Percentiles rank a stretch among this genome's conserved stretches.
phyloP scores from a whole-genome alignment of 2,113 vertebrate species.

The Genyomyrus donnyi region DNA sequence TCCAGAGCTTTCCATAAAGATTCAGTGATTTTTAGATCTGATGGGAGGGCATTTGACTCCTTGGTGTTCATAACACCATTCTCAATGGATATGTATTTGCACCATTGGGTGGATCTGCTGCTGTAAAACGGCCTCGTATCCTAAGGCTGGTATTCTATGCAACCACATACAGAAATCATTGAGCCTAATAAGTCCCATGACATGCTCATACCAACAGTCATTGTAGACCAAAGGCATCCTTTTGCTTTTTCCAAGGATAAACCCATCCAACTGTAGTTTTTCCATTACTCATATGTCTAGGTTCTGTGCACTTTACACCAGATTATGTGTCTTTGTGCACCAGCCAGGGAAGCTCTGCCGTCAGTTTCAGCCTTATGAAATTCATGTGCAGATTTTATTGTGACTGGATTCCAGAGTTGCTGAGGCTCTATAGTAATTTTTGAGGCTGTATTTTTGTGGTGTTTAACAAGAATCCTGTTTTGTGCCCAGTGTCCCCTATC shows the following conservation, averaged over 20 bases:
- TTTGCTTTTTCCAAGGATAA: background rate
- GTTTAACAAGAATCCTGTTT: background rate
- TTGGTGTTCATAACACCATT: background rate
- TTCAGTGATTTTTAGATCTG: background rate
- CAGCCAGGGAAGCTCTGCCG: background rate
- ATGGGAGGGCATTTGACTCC: background rate
- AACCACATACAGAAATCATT: background rate
- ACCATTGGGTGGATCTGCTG: background rate
- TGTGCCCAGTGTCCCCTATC: background rate
- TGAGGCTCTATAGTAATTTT: background rate
- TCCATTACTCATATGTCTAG: background rate
- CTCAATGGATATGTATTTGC: background rate
- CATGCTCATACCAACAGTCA: background rate
- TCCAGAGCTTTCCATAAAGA: background rate
- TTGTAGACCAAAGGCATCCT: background rate
- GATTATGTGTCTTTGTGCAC: background rate
- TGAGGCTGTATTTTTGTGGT: background rate
- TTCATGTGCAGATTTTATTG: background rate
- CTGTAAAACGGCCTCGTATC: background rate
- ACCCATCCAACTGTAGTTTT: background rate
- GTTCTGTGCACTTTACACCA: background rate
- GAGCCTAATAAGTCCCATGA: background rate
- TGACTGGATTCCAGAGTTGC: background rate
- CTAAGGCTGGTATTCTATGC: background rate
- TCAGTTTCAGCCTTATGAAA: background rate